Percentiles rank a stretch among this genome's conserved stretches.
These are phyloP conservation scores for Linnaemya vulpina DNA, from an alignment of 2,888 invertebrate genomes.

Conservation along the genomic window DNA sequence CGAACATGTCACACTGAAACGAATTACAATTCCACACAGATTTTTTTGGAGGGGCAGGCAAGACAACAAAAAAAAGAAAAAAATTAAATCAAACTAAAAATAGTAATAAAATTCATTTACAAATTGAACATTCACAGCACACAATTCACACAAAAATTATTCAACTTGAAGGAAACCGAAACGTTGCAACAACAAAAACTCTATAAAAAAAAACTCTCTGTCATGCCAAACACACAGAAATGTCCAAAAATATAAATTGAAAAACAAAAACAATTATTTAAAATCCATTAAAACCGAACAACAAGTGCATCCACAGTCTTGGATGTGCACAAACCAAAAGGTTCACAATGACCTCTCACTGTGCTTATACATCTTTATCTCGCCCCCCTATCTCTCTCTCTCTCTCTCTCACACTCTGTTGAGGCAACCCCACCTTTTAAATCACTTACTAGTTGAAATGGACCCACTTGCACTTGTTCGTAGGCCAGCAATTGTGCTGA, in stretches of 20 bases:
- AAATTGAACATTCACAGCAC: slow-evolving; percentile 3
- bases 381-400: not conserved
- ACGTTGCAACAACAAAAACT: too few relatives aligned
- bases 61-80: not conserved
- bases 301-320: slow-evolving; percentile 39
- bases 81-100: not conserved
- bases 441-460: not conserved
- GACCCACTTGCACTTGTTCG: slow-evolving; percentile 3
- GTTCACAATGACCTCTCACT: not conserved
- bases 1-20: not conserved
- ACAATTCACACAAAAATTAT: not conserved
- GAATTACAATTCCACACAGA: slow-evolving; percentile 54
- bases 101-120: not conserved
- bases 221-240: slow-evolving; percentile 38
- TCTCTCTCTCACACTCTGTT: not conserved
- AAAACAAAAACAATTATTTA: not conserved
- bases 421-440: slow-evolving; percentile 49
- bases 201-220: slow-evolving; percentile 24
- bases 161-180: not conserved
- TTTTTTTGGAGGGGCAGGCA: not conserved
- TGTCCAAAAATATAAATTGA: slow-evolving; percentile 22
- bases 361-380: not conserved
- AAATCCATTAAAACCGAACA: slow-evolving; percentile 25
- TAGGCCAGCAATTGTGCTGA: slow-evolving; percentile 4
- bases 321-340: not conserved